Percentiles rank a stretch among this genome's conserved stretches.
Conservation (phyloP, 1,140 invertebrate genomes). For the Scaptodrosophila lebanonensis region DNA sequence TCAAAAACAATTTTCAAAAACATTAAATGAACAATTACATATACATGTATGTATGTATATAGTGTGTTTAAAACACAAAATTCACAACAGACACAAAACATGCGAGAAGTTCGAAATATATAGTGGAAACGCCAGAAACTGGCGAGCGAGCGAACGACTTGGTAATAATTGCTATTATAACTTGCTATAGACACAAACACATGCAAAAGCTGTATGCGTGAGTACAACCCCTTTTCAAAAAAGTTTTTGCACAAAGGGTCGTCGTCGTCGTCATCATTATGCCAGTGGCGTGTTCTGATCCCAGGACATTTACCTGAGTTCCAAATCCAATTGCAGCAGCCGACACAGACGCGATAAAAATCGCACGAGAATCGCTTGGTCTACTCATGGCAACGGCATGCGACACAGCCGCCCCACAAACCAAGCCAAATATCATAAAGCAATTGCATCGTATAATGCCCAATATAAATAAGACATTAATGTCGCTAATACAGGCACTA, state of each 20-base stretch:
- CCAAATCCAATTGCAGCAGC: conserved; percentile 61
- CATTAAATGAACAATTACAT: conserved; percentile 66
- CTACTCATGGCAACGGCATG: no score
- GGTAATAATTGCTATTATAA: conserved; percentile 71
- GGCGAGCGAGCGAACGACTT: conserved; percentile 26
- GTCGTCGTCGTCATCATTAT: conserved; percentile 1
- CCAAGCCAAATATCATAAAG: no score
- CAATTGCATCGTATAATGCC: no score
- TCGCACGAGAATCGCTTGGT: no score
- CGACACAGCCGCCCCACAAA: no score
- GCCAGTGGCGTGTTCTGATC: conserved; percentile 59
- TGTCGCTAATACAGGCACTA: no score
- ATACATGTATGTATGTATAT: no score
- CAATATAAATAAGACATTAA: no score
- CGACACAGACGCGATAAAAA: no score
- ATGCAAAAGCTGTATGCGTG: conserved; percentile 46
- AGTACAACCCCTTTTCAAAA: conserved; percentile 57
- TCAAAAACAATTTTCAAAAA: conserved; percentile 72
- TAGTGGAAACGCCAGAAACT: background rate
- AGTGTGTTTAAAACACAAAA: conserved; percentile 53
- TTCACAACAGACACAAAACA: background rate
- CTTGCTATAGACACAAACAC: conserved; percentile 72
- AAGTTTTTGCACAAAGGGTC: conserved; percentile 47
- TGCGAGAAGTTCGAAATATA: conserved; percentile 43
- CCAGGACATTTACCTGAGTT: conserved; percentile 69